Evolutionary conservation across 2,113 vertebrate genomes (phyloP).

Genomic region (Ammodramus savannarum): DNA sequence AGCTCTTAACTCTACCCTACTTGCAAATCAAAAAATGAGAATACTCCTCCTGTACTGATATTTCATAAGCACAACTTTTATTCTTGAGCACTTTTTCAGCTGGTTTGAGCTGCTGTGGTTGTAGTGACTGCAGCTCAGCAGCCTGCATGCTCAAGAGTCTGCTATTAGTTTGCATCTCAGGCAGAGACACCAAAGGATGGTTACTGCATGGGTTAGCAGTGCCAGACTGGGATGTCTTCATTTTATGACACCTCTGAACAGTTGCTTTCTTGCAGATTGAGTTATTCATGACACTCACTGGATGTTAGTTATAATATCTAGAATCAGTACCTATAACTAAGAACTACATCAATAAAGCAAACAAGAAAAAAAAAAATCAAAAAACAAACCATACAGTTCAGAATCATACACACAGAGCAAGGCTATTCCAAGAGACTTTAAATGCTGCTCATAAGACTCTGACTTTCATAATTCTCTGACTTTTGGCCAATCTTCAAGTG

Average conservation of each 20-base stretch:
- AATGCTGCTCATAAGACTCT: neutral
- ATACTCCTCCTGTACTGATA: neutral
- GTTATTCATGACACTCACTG: neutral
- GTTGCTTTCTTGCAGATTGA: neutral
- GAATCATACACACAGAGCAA: neutral
- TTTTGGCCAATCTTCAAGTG: neutral
- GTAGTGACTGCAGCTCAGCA: neutral
- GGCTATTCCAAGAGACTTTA: neutral
- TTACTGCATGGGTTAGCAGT: neutral
- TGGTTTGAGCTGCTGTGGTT: neutral
- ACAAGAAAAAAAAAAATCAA: neutral
- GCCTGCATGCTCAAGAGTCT: neutral
- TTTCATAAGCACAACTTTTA: neutral
- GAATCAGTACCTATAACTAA: neutral
- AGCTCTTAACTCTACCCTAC: neutral
- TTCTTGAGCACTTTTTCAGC: neutral
- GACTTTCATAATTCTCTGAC: neutral
- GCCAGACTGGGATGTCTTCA: neutral
- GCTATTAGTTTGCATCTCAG: neutral
- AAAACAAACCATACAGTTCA: neutral
- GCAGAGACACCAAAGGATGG: neutral
- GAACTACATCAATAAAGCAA: neutral
- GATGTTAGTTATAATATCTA: neutral
- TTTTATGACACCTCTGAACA: neutral
- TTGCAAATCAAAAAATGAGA: neutral